Percentiles rank a stretch among this genome's conserved stretches.
Conservation (phyloP, 2,888 invertebrate genomes). For the Drosophila subquinaria region DNA sequence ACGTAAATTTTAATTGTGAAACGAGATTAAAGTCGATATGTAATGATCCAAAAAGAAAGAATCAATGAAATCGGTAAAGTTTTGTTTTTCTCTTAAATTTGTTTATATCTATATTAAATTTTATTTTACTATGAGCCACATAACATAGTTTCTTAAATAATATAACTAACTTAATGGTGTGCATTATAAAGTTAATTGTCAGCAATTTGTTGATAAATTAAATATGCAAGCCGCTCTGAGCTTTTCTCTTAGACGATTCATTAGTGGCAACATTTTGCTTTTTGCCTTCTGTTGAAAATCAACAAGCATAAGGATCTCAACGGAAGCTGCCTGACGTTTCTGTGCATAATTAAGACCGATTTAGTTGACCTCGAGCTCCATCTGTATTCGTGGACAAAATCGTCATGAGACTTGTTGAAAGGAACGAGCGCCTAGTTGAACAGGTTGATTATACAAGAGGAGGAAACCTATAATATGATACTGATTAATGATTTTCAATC, state of each 20-base stretch:
- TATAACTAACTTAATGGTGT: neutral
- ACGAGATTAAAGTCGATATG: too few species aligned
- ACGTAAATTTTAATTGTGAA: too few species aligned
- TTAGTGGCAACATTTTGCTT: slow-evolving; percentile 3
- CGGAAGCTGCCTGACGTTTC: slow-evolving; percentile 3
- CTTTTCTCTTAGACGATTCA: neutral
- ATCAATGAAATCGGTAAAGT: too few species aligned
- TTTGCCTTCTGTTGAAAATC: slow-evolving; percentile 4
- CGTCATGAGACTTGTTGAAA: neutral
- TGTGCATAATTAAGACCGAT: slow-evolving; percentile 26
- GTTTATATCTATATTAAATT: too few species aligned
- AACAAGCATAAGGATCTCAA: slow-evolving; percentile 3
- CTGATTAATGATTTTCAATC: neutral
- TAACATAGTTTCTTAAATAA: neutral
- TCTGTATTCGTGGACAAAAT: slow-evolving; percentile 1
- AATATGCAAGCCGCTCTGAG: neutral
- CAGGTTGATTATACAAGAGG: neutral
- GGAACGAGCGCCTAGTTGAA: too few species aligned
- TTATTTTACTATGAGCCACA: neutral
- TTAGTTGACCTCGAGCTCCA: slow-evolving; percentile 9
- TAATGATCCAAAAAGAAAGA: too few species aligned
- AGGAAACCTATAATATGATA: neutral
- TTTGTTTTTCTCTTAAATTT: too few species aligned
- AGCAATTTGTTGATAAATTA: neutral
- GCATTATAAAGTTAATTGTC: neutral